phyloP scores from a whole-genome alignment of 2,113 vertebrate species.

The Eleginops maclovinus region DNA sequence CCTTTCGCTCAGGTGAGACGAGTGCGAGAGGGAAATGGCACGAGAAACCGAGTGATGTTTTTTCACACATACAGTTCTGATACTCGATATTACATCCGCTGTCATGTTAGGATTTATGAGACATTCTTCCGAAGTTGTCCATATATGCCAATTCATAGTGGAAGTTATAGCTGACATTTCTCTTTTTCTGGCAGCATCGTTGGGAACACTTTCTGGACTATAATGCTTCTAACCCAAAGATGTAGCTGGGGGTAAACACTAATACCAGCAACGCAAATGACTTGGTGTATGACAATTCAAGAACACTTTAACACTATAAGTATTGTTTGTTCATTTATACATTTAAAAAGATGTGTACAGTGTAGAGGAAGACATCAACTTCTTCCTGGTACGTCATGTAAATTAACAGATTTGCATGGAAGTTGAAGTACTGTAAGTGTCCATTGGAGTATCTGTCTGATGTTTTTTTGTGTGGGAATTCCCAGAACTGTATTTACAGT shows the following conservation, averaged over 20 bases:
- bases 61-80: constrained; percentile 34
- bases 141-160: neutral
- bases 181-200: neutral
- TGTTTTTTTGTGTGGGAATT: constrained; percentile 44
- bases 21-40: constrained; percentile 31
- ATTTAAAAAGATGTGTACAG: neutral
- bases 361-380: neutral
- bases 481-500: constrained; percentile 55
- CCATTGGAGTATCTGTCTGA: too few species aligned
- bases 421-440: neutral
- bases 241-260: neutral
- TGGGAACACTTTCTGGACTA: neutral
- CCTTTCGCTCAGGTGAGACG: constrained; percentile 74
- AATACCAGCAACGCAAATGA: too few species aligned
- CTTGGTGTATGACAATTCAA: too few species aligned
- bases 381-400: neutral
- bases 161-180: neutral
- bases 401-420: neutral
- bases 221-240: neutral
- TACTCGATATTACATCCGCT: constrained; percentile 41
- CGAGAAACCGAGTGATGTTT: constrained; percentile 43
- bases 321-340: too few species aligned
- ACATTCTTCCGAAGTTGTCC: neutral
- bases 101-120: constrained; percentile 25
- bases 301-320: too few species aligned